phyloP scores from a whole-genome alignment of 1,140 invertebrate genomes.

The Caenorhabditis latens region DNA sequence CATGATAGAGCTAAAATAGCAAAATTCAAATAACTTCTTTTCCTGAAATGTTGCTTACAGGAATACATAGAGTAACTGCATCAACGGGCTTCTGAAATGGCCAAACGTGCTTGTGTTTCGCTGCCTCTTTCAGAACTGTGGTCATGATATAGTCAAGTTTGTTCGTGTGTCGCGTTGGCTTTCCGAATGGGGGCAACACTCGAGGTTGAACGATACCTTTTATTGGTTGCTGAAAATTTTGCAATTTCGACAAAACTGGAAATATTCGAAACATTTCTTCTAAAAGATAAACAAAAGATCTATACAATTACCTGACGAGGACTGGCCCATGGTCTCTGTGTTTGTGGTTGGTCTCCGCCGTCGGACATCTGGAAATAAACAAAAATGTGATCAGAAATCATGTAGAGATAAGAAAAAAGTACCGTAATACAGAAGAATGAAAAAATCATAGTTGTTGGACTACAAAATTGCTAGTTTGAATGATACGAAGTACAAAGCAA shows the following conservation, averaged over 20 bases:
- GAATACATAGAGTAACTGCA: slow-evolving; percentile 83
- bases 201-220: slow-evolving; percentile 43
- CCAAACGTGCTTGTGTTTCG: slow-evolving; percentile 99
- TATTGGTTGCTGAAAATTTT: slow-evolving; percentile 36
- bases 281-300: background rate
- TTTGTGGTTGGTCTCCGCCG: background rate
- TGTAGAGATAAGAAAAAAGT: background rate
- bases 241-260: background rate
- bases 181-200: slow-evolving; percentile 33
- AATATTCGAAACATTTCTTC: background rate
- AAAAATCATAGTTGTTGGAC: background rate
- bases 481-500: no score
- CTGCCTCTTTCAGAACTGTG: slow-evolving; percentile 92
- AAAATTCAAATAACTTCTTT: background rate
- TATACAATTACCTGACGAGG: background rate
- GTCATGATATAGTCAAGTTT: slow-evolving; percentile 94
- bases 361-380: slow-evolving; percentile 37
- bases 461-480: no score
- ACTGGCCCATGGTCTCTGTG: slow-evolving; percentile 24
- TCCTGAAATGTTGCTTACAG: background rate
- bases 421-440: background rate
- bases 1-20: slow-evolving; percentile 87
- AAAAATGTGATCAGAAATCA: background rate
- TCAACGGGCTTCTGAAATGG: slow-evolving; percentile 98
- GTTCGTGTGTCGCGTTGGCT: slow-evolving; percentile 84